phyloP scores from a whole-genome alignment of 92 coral and sea anemone genomes.

The Phenganax subtilis region DNA sequence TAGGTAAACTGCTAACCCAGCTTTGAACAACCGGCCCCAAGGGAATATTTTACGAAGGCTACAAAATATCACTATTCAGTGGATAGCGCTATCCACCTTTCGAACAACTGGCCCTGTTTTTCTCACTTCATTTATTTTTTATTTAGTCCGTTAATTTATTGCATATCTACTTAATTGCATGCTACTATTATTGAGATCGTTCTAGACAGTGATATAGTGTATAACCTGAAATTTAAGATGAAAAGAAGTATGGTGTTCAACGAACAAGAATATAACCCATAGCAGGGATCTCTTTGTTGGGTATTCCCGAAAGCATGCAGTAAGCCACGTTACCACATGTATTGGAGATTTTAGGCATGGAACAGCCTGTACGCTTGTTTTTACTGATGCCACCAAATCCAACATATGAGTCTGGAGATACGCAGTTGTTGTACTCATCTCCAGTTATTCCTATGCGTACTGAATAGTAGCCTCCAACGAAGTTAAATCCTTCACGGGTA shows the following conservation, averaged over 20 bases:
- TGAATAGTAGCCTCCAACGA: background rate
- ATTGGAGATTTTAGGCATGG: background rate
- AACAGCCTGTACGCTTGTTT: background rate
- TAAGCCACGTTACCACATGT: background rate
- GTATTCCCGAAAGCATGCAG: background rate
- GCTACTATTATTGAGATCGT: too few species aligned
- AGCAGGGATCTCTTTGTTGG: background rate
- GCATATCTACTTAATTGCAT: too few species aligned
- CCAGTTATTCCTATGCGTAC: conserved; percentile 33
- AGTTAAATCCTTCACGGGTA: conserved; percentile 48
- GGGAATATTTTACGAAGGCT: too few species aligned
- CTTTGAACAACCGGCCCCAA: too few species aligned
- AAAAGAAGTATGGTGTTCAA: background rate
- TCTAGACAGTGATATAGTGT: too few species aligned
- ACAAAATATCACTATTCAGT: too few species aligned
- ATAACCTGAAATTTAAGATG: background rate
- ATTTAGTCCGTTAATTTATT: too few species aligned
- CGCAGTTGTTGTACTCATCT: conserved; percentile 10
- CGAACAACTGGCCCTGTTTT: too few species aligned
- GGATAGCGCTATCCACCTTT: too few species aligned
- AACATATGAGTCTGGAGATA: conserved; percentile 9
- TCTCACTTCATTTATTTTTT: too few species aligned
- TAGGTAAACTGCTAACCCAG: too few species aligned
- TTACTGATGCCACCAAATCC: conserved; percentile 35
- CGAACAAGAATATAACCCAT: conserved; percentile 2